These are phyloP conservation scores for Trichonephila clavata DNA, from an alignment of 1,140 invertebrate genomes.

Conservation along the genomic window DNA sequence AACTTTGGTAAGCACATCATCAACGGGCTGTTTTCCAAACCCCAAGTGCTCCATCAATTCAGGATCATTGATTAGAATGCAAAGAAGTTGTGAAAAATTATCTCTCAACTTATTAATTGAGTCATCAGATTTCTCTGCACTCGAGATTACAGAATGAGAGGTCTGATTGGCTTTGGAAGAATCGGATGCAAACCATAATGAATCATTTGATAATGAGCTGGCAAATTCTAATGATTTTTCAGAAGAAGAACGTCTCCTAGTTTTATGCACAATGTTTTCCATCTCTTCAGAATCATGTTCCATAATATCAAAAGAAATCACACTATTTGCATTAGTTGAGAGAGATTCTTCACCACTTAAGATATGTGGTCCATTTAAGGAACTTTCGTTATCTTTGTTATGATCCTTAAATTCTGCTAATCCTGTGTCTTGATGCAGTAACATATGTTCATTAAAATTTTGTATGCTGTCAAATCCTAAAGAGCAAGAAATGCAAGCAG, in stretches of 20 bases:
- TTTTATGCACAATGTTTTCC: not conserved
- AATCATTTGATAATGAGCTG: conserved; percentile 2
- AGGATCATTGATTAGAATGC: conserved; percentile 65
- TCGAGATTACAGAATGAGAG: not conserved
- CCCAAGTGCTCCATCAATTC: conserved; percentile 74
- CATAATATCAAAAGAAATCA: not conserved
- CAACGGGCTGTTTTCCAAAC: conserved; percentile 58
- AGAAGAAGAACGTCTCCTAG: not conserved
- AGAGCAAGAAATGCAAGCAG: conserved; percentile 23
- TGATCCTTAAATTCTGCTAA: not conserved
- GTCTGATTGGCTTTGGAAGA: not conserved
- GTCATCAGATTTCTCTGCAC: not conserved
- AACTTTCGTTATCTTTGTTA: not conserved
- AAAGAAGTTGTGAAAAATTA: conserved; percentile 73
- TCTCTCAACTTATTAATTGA: conserved; percentile 47
- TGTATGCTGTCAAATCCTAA: conserved; percentile 3
- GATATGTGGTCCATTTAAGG: not conserved
- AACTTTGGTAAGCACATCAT: conserved; percentile 69
- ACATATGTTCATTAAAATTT: conserved; percentile 24
- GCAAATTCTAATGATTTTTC: not conserved
- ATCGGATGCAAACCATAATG: not conserved
- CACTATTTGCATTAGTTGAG: not conserved
- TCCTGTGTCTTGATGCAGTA: not conserved
- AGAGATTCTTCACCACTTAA: not conserved
- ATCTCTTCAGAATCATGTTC: not conserved